Base-by-base conservation (phyloP, 2,888 invertebrate species). In the Limulus polyphemus region DNA sequence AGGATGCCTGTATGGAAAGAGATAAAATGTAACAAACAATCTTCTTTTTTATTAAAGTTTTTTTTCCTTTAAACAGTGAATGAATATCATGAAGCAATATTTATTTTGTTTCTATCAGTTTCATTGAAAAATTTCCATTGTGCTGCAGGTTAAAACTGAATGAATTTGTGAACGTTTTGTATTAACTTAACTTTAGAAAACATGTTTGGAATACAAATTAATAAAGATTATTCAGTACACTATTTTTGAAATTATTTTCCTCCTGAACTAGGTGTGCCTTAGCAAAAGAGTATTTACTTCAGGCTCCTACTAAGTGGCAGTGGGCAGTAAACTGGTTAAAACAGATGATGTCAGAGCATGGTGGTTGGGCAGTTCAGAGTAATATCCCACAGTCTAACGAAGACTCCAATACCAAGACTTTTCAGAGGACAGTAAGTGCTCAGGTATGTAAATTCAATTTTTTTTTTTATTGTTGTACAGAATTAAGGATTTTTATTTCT, bases 291-390 rank as follows among this genome's bases (percentile, higher is more conserved):
- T 76, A 75, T 64, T 72, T 79, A 55, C 72, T 77, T 62, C 74
- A 74, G 68, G 68, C 68, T 10, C 73, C 75, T 51, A 71, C 73
- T 57, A 74, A 75, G 67, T 79, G 79, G 79, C 77, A 78, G 69
- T 79, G 78, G 78, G 77, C 78, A 12, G 78, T 79, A 58, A 75
- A 77, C 68, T 79, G 79, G 79, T 74, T 79, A 32, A 75, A 76
- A 69, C 75, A 75, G 61, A 77, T 77, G 73, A 78, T 78, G 72
- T 68, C 70, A 47, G 70, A 72, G 59, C 70, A 70, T 52, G 67
- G 65, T 55, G 69, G 65, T 63, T 69, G 67, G 63, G 67, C 62
- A 16, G 58, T 60, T 13, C 69, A 69, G 54, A 65, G 68, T 46
- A 70, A 62, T 57, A 58, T 69, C n/a, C 67, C 69, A 47, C 59